A percentile compares a stretch with the other conserved stretches of the same genome.
These are phyloP conservation scores for Phacellophora camtschatica DNA, from an alignment of 30 jellyfish, hydroid and myxozoan genomes.

Conservation along the genomic window DNA sequence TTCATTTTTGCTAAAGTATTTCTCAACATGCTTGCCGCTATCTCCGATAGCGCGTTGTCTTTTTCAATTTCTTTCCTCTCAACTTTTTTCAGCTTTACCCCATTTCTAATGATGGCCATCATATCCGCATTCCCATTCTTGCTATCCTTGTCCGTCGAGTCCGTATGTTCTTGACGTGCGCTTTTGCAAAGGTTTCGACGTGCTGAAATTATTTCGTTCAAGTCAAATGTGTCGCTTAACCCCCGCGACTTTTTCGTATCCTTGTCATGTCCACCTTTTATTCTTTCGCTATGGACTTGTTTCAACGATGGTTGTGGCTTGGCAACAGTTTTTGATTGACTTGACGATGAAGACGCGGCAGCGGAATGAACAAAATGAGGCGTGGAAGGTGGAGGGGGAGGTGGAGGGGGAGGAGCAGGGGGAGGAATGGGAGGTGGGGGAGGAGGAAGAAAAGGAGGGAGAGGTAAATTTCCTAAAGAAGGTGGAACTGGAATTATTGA, in stretches of 20 bases:
- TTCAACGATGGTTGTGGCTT: background rate
- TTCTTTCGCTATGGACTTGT: too few relatives aligned
- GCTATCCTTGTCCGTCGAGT: background rate
- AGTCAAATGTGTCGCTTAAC: constrained; percentile 26
- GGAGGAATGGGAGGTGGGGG: constrained; percentile 60
- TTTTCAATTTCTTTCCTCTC: constrained; percentile 8
- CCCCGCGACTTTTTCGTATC: background rate
- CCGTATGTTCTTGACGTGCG: background rate
- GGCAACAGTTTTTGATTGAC: too few relatives aligned
- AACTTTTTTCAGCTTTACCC: constrained; percentile 74
- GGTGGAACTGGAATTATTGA: constrained; percentile 1
- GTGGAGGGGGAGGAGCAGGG: constrained; percentile 69
- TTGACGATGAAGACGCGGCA: background rate
- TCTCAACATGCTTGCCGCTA: constrained; percentile 63
- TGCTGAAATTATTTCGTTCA: constrained; percentile 41
- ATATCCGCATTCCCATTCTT: constrained; percentile 21
- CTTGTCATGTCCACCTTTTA: background rate
- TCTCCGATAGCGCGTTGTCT: constrained; percentile 35
- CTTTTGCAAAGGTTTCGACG: constrained; percentile 44
- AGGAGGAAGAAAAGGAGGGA: background rate
- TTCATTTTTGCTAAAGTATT: constrained; percentile 73
- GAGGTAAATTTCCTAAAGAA: constrained; percentile 51
- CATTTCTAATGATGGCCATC: constrained; percentile 60
- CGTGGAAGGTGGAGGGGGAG: constrained; percentile 61
- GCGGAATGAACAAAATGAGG: background rate